Evolutionary conservation across 2,113 vertebrate species (phyloP), one percentile per base, ranked within the genome.

Genomic region (Pelusios castaneus): DNA sequence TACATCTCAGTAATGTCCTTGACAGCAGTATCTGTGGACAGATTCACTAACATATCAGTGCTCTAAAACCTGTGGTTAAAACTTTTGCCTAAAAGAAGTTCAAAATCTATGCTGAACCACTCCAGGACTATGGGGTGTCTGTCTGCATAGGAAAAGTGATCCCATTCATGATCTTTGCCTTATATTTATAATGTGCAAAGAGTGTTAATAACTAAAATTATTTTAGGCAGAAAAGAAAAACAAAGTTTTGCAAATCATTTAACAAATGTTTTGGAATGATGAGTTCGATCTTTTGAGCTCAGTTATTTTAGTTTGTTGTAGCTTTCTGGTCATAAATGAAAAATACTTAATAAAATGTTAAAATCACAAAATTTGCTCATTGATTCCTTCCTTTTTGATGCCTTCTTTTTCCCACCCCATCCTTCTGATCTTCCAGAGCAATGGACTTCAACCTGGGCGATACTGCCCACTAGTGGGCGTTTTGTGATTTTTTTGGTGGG

Each of bases 121-220:
- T 0, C 9, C 0, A 1, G 43, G 38, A 6, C 25, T 76, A 2
- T 5, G 70, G 10, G 0, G 0, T 0, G 0, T 1, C 17, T 27
- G 4, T 25, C 47, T 55, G 75, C 55, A 52, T 2, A 60, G 34
- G 8, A 17, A 24, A 89, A 47, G 25, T 0, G 21, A 63, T 19
- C 14, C 60, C 60, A n/a, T 60, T 3, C 0, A 0, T 51, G 70
- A 43, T 55, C 1, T 38, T 55, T 3, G 2, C 1, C 49, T 21
- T 5, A 22, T 38, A 52, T 2, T 34, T 17, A 10, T 16, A 76
- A 78, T 14, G 7, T 63, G 6, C 45, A 45, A 27, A 27, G 12
- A 7, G 1, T 54, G 8, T 5, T 5, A 29, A 58, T 22, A 58
- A 1, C 31, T 0, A 0, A 63, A 63, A n/a, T 63, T n/a, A 7